These are phyloP conservation scores for Protobothrops flavoviridis DNA, from an alignment of 2,113 vertebrate species.

Conservation along the genomic window DNA sequence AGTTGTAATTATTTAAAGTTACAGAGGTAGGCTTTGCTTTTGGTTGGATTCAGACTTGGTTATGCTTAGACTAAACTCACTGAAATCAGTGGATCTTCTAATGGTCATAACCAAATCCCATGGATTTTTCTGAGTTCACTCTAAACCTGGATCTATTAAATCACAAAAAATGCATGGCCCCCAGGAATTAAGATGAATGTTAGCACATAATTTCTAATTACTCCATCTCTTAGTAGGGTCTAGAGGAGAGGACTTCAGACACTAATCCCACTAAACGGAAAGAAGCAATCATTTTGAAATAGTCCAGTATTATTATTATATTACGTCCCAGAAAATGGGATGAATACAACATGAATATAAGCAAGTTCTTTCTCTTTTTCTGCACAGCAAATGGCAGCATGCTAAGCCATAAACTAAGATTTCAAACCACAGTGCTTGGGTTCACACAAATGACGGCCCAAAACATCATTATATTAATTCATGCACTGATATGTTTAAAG, in stretches of 20 bases:
- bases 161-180: not conserved
- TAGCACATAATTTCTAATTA: not conserved
- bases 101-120: not conserved
- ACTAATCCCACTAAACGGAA: not conserved
- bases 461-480: not conserved
- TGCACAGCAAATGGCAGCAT: not conserved
- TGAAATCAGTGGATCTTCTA: not conserved
- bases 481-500: not conserved
- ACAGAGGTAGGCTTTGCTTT: not conserved
- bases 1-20: not conserved
- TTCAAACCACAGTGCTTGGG: not conserved
- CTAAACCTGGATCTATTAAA: not conserved
- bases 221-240: not conserved
- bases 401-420: not conserved
- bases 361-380: not conserved
- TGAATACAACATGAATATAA: not conserved
- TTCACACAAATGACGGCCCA: not conserved
- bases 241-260: not conserved
- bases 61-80: not conserved
- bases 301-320: not conserved
- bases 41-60: not conserved
- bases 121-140: not conserved
- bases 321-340: not conserved
- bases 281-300: not conserved
- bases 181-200: not conserved